Evolutionary conservation across 2,888 invertebrate species (phyloP).

Genomic region (Yponomeuta plumbellus): DNA sequence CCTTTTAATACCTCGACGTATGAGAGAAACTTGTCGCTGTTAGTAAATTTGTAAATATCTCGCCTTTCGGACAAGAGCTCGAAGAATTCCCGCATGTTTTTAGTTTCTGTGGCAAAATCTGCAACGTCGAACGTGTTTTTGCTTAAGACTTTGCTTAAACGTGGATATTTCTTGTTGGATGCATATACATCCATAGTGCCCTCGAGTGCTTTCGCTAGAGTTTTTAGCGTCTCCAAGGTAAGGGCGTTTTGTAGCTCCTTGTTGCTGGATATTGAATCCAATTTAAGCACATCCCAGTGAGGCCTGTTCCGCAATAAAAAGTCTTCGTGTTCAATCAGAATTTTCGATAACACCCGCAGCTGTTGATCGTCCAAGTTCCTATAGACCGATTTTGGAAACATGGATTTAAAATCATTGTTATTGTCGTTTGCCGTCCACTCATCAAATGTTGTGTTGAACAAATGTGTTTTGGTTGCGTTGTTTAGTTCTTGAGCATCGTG

Average conservation of each 20-base stretch:
- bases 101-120: conserved; percentile 38
- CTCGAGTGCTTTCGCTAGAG: conserved; percentile 45
- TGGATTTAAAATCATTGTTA: conserved; percentile 35
- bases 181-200: conserved; percentile 32
- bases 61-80: conserved; percentile 31
- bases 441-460: conserved; percentile 41
- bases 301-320: conserved; percentile 30
- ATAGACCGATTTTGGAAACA: conserved; percentile 44
- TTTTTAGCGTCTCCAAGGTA: conserved; percentile 49
- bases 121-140: conserved; percentile 48
- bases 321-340: conserved; percentile 37
- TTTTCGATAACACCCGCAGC: conserved; percentile 47
- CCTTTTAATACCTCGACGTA: conserved; percentile 48
- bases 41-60: conserved; percentile 24
- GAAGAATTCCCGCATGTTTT: conserved; percentile 39
- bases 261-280: conserved; percentile 41
- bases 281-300: conserved; percentile 30
- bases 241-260: conserved; percentile 45
- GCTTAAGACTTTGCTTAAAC: conserved; percentile 44
- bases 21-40: conserved; percentile 34
- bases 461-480: conserved; percentile 39
- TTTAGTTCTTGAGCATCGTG: conserved; percentile 27
- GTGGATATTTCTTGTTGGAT: conserved; percentile 16
- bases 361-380: conserved; percentile 46
- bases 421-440: conserved; percentile 34